phyloP scores from a whole-genome alignment of 2,113 vertebrate genomes.

The Lophotis ruficrista region DNA sequence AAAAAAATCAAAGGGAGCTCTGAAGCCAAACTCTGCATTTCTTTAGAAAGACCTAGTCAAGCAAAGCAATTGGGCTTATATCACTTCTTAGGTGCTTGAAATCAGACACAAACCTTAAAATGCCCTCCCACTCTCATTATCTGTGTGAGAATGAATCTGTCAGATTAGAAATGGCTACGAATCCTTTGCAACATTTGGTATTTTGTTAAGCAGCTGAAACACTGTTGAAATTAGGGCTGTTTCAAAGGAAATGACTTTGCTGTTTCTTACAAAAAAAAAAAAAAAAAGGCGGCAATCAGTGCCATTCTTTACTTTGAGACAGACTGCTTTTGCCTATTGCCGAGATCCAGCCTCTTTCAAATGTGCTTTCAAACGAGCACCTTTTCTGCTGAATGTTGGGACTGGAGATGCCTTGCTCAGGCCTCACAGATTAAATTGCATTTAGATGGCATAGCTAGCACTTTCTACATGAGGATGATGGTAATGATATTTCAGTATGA shows the following conservation, averaged over 20 bases:
- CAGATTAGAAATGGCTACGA: neutral
- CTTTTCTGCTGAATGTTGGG: neutral
- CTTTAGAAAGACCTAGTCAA: neutral
- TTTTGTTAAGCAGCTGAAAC: neutral
- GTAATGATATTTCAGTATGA: neutral
- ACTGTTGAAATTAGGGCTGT: neutral
- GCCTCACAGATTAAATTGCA: neutral
- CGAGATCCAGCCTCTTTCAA: neutral
- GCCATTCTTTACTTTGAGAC: neutral
- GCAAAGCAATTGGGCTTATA: neutral
- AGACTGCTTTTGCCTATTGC: neutral
- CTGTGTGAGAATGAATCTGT: neutral
- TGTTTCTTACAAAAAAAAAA: neutral
- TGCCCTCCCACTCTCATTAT: neutral
- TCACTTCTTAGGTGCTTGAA: neutral
- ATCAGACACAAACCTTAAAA: neutral
- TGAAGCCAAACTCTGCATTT: neutral
- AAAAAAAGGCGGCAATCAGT: neutral
- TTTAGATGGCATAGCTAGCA: neutral
- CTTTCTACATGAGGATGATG: neutral
- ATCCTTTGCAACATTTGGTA: neutral
- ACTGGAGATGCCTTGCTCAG: neutral
- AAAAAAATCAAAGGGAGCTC: neutral
- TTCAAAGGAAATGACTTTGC: neutral
- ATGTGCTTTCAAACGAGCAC: fast-evolving